phyloP scores from a whole-genome alignment of 2,113 vertebrate genomes.

The Empidonax traillii region DNA sequence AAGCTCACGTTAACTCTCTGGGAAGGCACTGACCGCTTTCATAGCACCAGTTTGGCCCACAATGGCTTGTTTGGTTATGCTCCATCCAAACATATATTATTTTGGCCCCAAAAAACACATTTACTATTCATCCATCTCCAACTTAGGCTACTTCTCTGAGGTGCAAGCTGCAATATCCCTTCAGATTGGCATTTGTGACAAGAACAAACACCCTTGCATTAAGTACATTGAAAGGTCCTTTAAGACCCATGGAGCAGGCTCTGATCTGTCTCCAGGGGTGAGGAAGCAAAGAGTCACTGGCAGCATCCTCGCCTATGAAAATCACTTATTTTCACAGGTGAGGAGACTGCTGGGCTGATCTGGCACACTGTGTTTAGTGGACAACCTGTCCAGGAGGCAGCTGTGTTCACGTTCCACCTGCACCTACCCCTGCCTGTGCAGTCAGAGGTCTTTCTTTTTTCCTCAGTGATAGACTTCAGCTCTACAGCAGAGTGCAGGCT shows the following conservation, averaged over 20 bases:
- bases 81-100: neutral
- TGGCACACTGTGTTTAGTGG: neutral
- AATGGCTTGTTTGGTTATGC: neutral
- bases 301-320: neutral
- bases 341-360: neutral
- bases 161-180: neutral
- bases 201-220: neutral
- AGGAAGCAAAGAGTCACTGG: neutral
- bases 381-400: neutral
- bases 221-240: neutral
- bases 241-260: neutral
- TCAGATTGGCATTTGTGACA: neutral
- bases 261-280: neutral
- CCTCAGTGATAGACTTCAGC: neutral
- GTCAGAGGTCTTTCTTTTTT: neutral
- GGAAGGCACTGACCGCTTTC: neutral
- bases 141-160: neutral
- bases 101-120: neutral
- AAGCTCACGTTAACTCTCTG: neutral
- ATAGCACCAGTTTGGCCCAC: neutral
- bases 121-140: neutral
- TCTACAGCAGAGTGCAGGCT: constrained; percentile 35
- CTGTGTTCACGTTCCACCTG: neutral
- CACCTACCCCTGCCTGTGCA: neutral
- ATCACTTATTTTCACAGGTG: neutral